Percentiles rank a stretch among this genome's conserved stretches.
Conservation (phyloP, 2,888 invertebrate genomes). For the Macrosiphum euphorbiae region DNA sequence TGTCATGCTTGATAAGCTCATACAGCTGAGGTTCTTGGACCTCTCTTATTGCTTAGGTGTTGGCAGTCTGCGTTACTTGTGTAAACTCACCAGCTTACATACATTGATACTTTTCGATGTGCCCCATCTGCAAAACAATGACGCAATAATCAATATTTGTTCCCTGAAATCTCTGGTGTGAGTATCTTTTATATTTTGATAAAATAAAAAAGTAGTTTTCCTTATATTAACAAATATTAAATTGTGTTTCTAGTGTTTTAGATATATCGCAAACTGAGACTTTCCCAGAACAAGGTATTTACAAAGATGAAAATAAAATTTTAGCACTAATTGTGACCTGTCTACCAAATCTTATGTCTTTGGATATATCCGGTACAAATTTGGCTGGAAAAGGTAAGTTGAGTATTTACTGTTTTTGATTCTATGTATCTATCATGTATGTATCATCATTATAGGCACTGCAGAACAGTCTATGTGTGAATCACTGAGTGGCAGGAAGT, state of each 20-base stretch:
- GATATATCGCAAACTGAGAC: conserved; percentile 86
- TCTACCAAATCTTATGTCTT: conserved; percentile 81
- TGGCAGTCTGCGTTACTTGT: conserved; percentile 56
- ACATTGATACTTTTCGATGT: conserved; percentile 65
- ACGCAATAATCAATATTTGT: conserved; percentile 61
- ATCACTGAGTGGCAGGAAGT: conserved; percentile 66
- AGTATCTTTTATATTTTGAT: conserved; percentile 68
- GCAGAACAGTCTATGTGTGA: conserved; percentile 63
- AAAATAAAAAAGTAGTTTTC: conserved; percentile 67
- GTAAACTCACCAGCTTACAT: conserved; percentile 55
- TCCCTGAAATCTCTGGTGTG: conserved; percentile 55
- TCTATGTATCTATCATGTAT: background rate
- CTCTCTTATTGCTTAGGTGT: conserved; percentile 63
- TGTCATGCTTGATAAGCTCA: conserved; percentile 46
- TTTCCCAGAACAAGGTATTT: conserved; percentile 77
- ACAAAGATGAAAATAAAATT: conserved; percentile 80
- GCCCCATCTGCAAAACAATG: conserved; percentile 57
- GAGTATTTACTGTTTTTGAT: background rate
- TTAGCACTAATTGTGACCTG: conserved; percentile 80
- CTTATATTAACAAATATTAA: background rate
- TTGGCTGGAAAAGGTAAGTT: conserved; percentile 84
- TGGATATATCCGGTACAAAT: conserved; percentile 97
- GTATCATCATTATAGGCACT: conserved; percentile 56
- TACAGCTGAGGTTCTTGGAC: conserved; percentile 64
- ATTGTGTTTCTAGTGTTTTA: conserved; percentile 75